Conservation (phyloP, 2,113 vertebrate genomes). For the Urocolius indicus region DNA sequence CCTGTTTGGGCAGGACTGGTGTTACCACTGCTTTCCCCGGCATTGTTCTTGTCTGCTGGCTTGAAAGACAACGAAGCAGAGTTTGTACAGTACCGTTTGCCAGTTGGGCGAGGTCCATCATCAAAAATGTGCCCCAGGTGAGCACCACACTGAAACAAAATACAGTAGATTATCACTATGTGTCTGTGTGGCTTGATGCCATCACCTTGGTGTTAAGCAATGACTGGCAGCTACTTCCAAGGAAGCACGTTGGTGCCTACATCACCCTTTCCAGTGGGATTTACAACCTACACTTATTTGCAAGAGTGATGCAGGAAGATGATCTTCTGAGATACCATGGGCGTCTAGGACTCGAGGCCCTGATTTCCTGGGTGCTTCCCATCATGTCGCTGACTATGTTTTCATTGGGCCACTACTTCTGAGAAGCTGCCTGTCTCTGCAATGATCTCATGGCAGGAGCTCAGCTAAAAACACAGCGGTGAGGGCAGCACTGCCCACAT, state of each 20-base stretch:
- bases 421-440: background rate
- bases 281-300: background rate
- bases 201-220: background rate
- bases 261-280: background rate
- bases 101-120: slow-evolving; percentile 92
- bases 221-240: background rate
- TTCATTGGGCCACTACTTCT: background rate
- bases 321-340: background rate
- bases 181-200: background rate
- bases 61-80: slow-evolving; percentile 88
- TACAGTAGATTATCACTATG: background rate
- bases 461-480: background rate
- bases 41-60: slow-evolving; percentile 55
- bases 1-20: slow-evolving; percentile 51
- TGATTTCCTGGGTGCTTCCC: background rate
- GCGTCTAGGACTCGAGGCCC: background rate
- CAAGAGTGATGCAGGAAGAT: background rate
- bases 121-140: slow-evolving; percentile 98
- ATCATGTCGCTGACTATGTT: fast-evolving
- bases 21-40: background rate
- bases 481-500: background rate
- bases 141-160: slow-evolving; percentile 91
- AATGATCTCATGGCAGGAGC: background rate
- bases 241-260: background rate
- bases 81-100: slow-evolving; percentile 97